Evolutionary conservation across 2,797 vertebrate genomes (phyloP).

Genomic region (Spondyliosoma cantharus): DNA sequence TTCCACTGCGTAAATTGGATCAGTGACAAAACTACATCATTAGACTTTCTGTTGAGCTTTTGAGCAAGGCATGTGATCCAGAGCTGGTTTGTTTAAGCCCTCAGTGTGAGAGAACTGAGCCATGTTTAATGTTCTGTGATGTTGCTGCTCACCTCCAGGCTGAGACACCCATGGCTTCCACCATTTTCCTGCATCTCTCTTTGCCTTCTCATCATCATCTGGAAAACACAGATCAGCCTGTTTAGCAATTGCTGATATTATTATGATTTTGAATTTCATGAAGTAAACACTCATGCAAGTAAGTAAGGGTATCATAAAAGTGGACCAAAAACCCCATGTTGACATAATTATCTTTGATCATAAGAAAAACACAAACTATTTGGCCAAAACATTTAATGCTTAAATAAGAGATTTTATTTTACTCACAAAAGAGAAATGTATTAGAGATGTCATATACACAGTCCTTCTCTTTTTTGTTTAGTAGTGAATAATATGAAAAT

Average conservation of each 20-base stretch:
- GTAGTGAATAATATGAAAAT: no score
- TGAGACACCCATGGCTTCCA: constrained; percentile 82
- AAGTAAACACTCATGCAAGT: background rate
- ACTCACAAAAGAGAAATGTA: background rate
- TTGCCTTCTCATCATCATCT: constrained; percentile 73
- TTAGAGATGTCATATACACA: no score
- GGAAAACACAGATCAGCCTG: constrained; percentile 37
- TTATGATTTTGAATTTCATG: background rate
- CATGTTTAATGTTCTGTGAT: background rate
- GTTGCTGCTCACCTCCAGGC: constrained; percentile 72
- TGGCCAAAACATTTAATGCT: background rate
- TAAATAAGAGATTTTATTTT: no score
- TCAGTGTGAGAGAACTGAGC: background rate
- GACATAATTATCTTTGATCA: no score
- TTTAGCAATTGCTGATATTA: background rate
- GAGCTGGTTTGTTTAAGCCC: background rate
- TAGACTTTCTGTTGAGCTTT: background rate
- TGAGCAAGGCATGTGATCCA: background rate
- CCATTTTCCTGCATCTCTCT: constrained; percentile 72
- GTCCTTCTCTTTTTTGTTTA: no score
- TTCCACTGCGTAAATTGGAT: constrained; percentile 69
- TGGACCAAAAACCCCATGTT: background rate
- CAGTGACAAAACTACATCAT: background rate
- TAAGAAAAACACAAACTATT: background rate
- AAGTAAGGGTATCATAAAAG: background rate